phyloP scores from a whole-genome alignment of 2,113 vertebrate genomes.

The Vicugna pacos region DNA sequence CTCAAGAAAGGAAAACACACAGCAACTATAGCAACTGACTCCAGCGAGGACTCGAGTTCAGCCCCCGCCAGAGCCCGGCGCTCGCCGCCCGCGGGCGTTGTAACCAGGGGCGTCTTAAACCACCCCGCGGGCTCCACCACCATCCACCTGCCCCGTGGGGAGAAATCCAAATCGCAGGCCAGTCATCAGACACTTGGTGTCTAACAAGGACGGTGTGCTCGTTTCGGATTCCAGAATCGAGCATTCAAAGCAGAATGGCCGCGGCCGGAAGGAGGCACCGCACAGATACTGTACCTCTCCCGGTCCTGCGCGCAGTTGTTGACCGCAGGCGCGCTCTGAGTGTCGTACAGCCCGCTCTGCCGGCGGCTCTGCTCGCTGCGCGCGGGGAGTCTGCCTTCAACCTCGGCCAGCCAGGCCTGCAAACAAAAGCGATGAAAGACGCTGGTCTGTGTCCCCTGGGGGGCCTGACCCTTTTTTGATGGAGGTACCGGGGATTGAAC shows the following conservation, averaged over 20 bases:
- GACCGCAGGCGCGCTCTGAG: conserved; percentile 88
- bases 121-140: accelerated
- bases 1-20: conserved; percentile 92
- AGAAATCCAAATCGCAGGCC: not conserved
- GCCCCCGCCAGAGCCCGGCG: accelerated
- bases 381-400: conserved; percentile 92
- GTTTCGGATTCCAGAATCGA: not conserved
- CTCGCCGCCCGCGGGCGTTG: accelerated
- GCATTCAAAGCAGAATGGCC: accelerated
- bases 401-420: conserved; percentile 97
- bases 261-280: not conserved
- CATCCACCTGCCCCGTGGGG: not conserved
- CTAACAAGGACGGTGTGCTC: accelerated
- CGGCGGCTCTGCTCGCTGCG: conserved; percentile 90
- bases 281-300: conserved; percentile 95
- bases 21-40: conserved; percentile 89
- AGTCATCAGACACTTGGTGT: accelerated
- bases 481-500: no score
- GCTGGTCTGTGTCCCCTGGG: accelerated
- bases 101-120: not conserved
- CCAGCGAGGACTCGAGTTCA: accelerated
- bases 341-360: conserved; percentile 93
- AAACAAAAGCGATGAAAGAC: not conserved
- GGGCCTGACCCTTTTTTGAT: no score
- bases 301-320: conserved; percentile 97